phyloP scores from a whole-genome alignment of 2,113 vertebrate genomes.

The Tangachromis dhanisi region DNA sequence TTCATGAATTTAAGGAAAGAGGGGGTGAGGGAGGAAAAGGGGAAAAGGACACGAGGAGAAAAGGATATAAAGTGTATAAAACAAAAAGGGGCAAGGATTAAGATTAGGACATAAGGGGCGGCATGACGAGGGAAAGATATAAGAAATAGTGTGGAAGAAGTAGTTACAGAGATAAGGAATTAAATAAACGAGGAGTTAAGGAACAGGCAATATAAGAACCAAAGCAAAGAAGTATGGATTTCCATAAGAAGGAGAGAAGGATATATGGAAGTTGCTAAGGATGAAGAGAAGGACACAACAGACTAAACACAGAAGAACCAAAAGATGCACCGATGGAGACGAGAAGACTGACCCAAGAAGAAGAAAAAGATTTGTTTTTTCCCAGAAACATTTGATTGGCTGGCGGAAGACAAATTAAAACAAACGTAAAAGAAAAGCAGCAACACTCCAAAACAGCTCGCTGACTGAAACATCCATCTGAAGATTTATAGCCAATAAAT shows the following conservation, averaged over 20 bases:
- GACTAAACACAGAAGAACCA: not conserved
- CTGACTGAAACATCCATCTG: not conserved
- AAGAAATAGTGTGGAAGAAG: not conserved
- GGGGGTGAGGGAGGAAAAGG: not conserved
- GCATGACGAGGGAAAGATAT: fast-evolving
- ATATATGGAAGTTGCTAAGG: not conserved
- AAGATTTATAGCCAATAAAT: not conserved
- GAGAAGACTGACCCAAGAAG: not conserved
- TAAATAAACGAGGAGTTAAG: not conserved
- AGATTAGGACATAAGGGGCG: not conserved
- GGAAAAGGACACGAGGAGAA: not conserved
- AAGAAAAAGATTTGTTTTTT: not conserved
- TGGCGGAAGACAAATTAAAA: not conserved
- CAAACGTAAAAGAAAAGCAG: not conserved
- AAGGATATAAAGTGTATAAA: not conserved
- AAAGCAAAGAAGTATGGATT: not conserved
- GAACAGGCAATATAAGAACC: not conserved
- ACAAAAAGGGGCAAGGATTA: not conserved
- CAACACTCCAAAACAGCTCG: not conserved
- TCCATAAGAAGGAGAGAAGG: not conserved
- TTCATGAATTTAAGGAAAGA: not conserved
- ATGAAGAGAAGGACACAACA: not conserved
- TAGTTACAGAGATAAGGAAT: not conserved
- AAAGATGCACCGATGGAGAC: fast-evolving
- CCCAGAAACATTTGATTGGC: not conserved